Conservation (phyloP, 2,888 invertebrate genomes). For the Laothoe populi region DNA sequence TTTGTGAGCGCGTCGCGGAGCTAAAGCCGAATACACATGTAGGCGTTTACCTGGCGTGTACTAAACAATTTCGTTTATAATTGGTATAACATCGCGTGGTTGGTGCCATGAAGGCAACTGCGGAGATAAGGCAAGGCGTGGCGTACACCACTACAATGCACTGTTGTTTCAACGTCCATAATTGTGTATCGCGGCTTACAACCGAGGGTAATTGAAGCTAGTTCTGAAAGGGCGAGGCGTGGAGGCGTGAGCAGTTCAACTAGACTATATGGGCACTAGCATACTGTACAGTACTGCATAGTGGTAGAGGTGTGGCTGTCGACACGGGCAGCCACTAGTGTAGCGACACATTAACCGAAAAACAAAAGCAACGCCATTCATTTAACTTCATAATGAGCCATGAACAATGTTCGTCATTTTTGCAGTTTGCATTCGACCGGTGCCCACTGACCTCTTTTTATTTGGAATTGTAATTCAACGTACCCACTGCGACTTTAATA, state of each 20-base stretch:
- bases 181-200: slow-evolving; percentile 35
- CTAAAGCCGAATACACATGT: slow-evolving; percentile 39
- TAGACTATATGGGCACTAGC: not conserved
- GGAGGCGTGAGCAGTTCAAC: not conserved
- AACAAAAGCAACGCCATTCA: slow-evolving; percentile 68
- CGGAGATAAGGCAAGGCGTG: slow-evolving; percentile 15
- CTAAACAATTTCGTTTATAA: slow-evolving; percentile 26
- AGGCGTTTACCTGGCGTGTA: slow-evolving; percentile 11
- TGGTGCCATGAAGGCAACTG: slow-evolving; percentile 29
- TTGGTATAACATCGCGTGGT: slow-evolving; percentile 16
- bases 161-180: slow-evolving; percentile 20
- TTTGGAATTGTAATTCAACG: slow-evolving; percentile 68
- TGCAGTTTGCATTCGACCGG: slow-evolving; percentile 67
- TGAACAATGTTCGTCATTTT: slow-evolving; percentile 77
- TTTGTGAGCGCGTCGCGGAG: slow-evolving; percentile 48
- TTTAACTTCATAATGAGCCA: slow-evolving; percentile 78
- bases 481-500: slow-evolving; percentile 69
- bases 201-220: slow-evolving; percentile 42
- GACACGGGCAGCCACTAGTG: not conserved
- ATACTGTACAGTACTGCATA: not conserved
- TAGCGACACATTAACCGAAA: slow-evolving; percentile 51
- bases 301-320: not conserved
- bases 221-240: slow-evolving; percentile 30
- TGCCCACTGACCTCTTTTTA: slow-evolving; percentile 66
- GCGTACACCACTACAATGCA: slow-evolving; percentile 8